Base-by-base conservation (phyloP, 2,888 invertebrate species). In the Campaea margaritaria region DNA sequence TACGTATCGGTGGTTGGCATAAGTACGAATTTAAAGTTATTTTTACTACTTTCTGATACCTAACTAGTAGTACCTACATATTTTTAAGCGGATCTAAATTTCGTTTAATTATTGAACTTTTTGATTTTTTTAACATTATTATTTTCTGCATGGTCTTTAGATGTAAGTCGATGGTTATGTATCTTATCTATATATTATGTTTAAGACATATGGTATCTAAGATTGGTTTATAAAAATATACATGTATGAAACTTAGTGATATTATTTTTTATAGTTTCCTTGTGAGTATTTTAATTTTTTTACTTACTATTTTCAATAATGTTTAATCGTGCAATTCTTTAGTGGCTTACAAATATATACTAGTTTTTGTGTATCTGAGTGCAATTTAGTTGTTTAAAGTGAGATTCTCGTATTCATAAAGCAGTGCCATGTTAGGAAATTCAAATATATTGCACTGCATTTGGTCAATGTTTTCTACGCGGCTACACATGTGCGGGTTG, bases 391-490 rank as follows among this genome's bases (percentile, higher is more conserved):
- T 75, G 65, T 79, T 75, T 69, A 73, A 67, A 42, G 69, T 69
- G 67, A 74, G 74, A 74, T 78, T 74, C 62, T 62, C 59, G 41
- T 76, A 72, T 69, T 68, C 71, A 68, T 76, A 73, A 62, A 79
- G 73, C 82, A 79, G 87, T 89, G 90, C 89, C 89, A 89, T 88
- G 76, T 64, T 79, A 76, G 76, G 70, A 67, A 72, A 66, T 72
- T 75, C 68, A 68, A 75, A 70, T 64, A 74, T 61, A 55, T 64
- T 65, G 74, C 71, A 75, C 70, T 67, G 70, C 72, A 61, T 73
- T 76, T 75, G 67, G 59, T 68, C 64, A 72, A 68, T 62, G 69
- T 55, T 70, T 68, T 67, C 64, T 71, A 72, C 64, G 66, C 73
- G 41, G 43, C 53, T 46, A 49, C 21, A 59, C 36, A 39, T 12